Evolutionary conservation across 2,113 vertebrate species (phyloP).

Genomic region (Podarcis raffonei): DNA sequence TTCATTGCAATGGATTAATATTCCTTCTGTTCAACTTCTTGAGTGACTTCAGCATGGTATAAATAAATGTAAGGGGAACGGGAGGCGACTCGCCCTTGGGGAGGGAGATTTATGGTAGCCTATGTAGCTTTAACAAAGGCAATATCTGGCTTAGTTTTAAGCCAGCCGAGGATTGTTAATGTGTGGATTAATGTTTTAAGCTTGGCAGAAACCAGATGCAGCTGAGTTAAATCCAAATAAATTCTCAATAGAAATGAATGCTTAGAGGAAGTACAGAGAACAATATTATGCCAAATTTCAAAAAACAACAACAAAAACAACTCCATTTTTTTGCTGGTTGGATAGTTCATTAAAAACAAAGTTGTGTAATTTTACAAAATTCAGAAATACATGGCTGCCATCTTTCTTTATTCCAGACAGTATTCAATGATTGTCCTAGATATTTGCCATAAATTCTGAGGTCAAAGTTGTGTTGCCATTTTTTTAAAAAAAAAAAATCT

Average conservation of each 20-base stretch:
- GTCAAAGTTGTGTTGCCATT: background rate
- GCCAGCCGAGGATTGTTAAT: background rate
- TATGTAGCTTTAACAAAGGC: background rate
- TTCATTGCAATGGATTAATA: background rate
- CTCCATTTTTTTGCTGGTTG: background rate
- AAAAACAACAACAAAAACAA: background rate
- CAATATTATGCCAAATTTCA: background rate
- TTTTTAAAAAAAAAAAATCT: too few species aligned
- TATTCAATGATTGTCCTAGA: background rate
- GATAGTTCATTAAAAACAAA: conserved; percentile 1
- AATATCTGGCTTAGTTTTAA: background rate
- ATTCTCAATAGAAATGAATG: background rate
- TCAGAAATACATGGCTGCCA: background rate
- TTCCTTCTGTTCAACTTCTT: background rate
- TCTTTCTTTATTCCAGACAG: background rate
- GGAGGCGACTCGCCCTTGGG: background rate
- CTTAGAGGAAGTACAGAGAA: background rate
- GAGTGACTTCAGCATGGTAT: background rate
- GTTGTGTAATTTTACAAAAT: background rate
- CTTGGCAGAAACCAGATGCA: background rate
- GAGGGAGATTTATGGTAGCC: background rate
- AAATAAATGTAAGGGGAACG: background rate
- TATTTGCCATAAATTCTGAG: background rate
- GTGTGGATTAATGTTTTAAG: background rate
- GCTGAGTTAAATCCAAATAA: background rate